Evolutionary conservation across 2,113 vertebrate species (phyloP).

Genomic region (Sturnira hondurensis): DNA sequence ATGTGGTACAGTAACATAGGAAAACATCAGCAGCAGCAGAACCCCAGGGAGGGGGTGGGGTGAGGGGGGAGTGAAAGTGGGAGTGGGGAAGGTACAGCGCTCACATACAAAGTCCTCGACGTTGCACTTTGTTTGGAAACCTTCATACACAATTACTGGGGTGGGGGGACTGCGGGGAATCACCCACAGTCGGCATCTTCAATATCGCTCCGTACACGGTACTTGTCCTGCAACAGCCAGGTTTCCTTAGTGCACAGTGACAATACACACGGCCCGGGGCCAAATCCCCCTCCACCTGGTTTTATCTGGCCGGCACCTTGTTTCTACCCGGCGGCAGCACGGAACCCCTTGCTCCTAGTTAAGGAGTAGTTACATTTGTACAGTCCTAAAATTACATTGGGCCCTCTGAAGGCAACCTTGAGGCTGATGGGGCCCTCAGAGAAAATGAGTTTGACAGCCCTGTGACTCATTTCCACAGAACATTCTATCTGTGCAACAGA

Average conservation of each 20-base stretch:
- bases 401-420: too few relatives aligned
- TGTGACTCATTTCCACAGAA: neutral
- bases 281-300: too few relatives aligned
- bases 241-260: neutral
- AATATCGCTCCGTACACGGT: accelerated
- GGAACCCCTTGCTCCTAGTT: too few relatives aligned
- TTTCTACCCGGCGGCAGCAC: too few relatives aligned
- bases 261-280: too few relatives aligned
- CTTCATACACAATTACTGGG: neutral
- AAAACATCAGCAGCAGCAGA: neutral
- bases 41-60: accelerated
- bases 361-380: too few relatives aligned
- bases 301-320: too few relatives aligned
- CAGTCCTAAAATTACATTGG: too few relatives aligned
- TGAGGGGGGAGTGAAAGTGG: neutral
- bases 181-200: neutral
- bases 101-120: accelerated
- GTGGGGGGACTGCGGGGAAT: too few relatives aligned
- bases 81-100: neutral
- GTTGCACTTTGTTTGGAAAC: neutral
- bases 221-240: neutral
- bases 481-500: neutral
- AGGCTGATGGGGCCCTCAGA: too few relatives aligned
- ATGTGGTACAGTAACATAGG: neutral
- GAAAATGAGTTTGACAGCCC: too few relatives aligned